These are phyloP conservation scores for Cnemophilus loriae DNA, from an alignment of 2,113 vertebrate species.

Conservation along the genomic window DNA sequence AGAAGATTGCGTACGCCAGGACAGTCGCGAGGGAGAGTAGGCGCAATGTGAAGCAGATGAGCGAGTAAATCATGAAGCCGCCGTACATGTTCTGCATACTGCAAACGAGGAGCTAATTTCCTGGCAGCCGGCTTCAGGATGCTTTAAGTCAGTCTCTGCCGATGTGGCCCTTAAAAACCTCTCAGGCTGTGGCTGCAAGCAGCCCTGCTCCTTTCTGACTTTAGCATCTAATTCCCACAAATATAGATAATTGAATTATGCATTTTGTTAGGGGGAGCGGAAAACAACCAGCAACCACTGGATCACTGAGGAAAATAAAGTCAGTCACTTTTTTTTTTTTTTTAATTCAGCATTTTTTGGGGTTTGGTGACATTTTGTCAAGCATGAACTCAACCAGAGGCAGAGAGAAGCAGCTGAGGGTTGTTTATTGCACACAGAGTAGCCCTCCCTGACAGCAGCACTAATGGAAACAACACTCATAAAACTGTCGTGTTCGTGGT, in stretches of 20 bases:
- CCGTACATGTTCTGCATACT: constrained; percentile 12
- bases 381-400: not conserved
- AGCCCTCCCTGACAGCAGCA: not conserved
- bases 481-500: not conserved
- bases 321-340: rapidly evolving
- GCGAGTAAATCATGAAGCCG: constrained; percentile 4
- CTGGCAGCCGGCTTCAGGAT: not conserved
- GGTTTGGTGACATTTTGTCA: not conserved
- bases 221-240: not conserved
- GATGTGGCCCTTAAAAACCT: not conserved
- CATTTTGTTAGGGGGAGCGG: not conserved
- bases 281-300: not conserved
- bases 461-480: not conserved
- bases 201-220: not conserved
- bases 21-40: not conserved
- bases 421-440: not conserved
- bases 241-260: not conserved
- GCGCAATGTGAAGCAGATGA: constrained; percentile 22
- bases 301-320: not conserved
- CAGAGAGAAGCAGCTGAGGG: not conserved
- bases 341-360: not conserved
- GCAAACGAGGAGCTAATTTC: constrained; percentile 22
- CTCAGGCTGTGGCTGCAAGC: not conserved
- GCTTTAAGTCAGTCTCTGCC: not conserved
- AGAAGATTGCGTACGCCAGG: not conserved